Evolutionary conservation across 1,140 invertebrate genomes (phyloP), one percentile per base, ranked within the genome.

Genomic region (Thereuonema tuberculata): DNA sequence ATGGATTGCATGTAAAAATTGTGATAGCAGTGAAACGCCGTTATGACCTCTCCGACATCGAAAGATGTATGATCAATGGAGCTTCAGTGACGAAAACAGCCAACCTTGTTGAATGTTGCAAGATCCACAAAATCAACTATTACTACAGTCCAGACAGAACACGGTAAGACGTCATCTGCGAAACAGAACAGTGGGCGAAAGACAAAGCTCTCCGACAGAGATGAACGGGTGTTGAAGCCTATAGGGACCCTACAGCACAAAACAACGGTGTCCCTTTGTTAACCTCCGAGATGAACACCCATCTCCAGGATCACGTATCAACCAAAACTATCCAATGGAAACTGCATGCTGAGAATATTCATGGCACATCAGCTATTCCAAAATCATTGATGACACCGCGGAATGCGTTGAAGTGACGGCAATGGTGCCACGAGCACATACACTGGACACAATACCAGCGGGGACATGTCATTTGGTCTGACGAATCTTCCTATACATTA

Each of bases 331-430:
- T 37, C 31, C 17, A 37, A 37, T 17, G 17, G 31, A 17, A 37
- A 37, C 17, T 9, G 17, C 31, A 37, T 37, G 31, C 31, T 37
- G 31, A 5, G 17, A 49, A 59, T 14, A 50, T 50, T 50, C 31
- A 59, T 50, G 43, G 21, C 46, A 49, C 26, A 49, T 43, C 5
- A 26, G 57, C 57, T 27, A 59, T 59, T 59, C 57, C 12, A 37
- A 59, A 59, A 59, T 47, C 57, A 29, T 50, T 49, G 46, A 47
- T 59, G 57, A 59, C 47, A 59, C 31, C 57, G 48, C 17, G 5
- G 26, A 59, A 49, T 59, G 47, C 57, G 48, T 50, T 26, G 31
- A 59, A 59, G 23, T 26, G 57, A 59, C 15, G 57, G n/a, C 46
- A 50, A 26, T 49, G 57, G 57, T 59, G 57, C 57, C 48, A 20